Evolutionary conservation across 35 echinoderm and acorn worm species (phyloP), one percentile per base, ranked within the genome.

Genomic region (Ophiothrix spiculata): DNA sequence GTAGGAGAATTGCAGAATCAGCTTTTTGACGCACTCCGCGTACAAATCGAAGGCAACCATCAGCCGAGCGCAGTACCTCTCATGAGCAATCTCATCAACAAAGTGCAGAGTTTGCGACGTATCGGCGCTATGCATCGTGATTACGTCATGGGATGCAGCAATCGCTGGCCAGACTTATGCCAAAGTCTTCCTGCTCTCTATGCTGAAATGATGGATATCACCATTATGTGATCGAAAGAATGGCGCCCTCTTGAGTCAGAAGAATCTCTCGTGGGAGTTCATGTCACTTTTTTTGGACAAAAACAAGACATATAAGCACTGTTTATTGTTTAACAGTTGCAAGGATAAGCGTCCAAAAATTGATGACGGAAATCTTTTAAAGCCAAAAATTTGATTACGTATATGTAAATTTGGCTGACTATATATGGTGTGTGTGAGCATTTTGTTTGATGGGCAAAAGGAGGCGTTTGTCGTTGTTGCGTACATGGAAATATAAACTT

Each of bases 191-290:
- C 96, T 4, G 96, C 96, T 3, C 86, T 99, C 1, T 99, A 99
- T 64, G 86, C 86, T 8, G 96, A 99, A 45, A 99, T 99, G 96
- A 99, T 94, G 96, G 96, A 94, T 81, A 91, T 95, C 28, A 79
- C 89, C 15, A 74, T 95, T 54, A 85, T 91, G 76, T 95, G 74
- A 90, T 75, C 3, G 38, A 64, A 13, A 32, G 39, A 60, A n/a
- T n/a, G n/a, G 40, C 19, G 80, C 42, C 42, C 42, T 49, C 42
- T 10, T 49, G 6, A 28, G 25, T 69, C 60, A 69, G 16, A 69
- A 69, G 60, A 2, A 2, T 1, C 60, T 25, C 60, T 10, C 60
- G 3, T 69, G 17, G 17, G 60, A 12, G 60, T 69, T 15, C 60
- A 69, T 25, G 23, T 4, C 29, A 28, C 4, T 4, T 4, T 28